Evolutionary conservation across 1,140 invertebrate species (phyloP).

Genomic region (Brachionus calyciflorus): DNA sequence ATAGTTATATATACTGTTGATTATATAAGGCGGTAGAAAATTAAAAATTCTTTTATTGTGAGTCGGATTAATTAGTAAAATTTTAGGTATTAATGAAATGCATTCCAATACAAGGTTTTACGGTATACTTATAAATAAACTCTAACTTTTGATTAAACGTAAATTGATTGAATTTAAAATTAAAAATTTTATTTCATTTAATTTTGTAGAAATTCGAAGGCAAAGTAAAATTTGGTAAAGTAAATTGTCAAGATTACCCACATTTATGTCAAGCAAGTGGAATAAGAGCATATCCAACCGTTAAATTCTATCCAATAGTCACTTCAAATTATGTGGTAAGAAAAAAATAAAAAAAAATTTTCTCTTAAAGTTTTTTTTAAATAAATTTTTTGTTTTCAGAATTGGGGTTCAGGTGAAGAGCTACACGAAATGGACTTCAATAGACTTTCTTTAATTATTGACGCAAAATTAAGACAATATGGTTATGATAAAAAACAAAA

Average conservation of each 20-base stretch:
- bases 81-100: too few relatives aligned
- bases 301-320: slow-evolving; percentile 60
- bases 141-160: slow-evolving; percentile 51
- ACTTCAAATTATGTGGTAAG: slow-evolving; percentile 30
- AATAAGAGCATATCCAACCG: slow-evolving; percentile 64
- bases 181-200: too few relatives aligned
- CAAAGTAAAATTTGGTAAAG: slow-evolving; percentile 63
- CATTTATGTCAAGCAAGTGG: slow-evolving; percentile 61
- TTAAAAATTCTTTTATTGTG: too few relatives aligned
- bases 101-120: too few relatives aligned
- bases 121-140: too few relatives aligned
- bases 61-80: too few relatives aligned
- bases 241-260: slow-evolving; percentile 64
- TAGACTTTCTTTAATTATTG: not conserved
- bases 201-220: slow-evolving; percentile 64
- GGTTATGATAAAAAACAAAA: slow-evolving; percentile 1
- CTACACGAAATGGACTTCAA: slow-evolving; percentile 3
- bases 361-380: not conserved
- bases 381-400: too few relatives aligned
- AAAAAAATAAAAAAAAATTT: not conserved
- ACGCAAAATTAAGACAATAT: not conserved
- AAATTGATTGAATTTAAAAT: too few relatives aligned
- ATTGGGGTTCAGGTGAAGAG: slow-evolving; percentile 32
- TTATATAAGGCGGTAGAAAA: too few relatives aligned
- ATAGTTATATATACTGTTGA: too few relatives aligned